These are phyloP conservation scores for Limanda limanda DNA, from an alignment of 2,113 vertebrate species.

Conservation along the genomic window DNA sequence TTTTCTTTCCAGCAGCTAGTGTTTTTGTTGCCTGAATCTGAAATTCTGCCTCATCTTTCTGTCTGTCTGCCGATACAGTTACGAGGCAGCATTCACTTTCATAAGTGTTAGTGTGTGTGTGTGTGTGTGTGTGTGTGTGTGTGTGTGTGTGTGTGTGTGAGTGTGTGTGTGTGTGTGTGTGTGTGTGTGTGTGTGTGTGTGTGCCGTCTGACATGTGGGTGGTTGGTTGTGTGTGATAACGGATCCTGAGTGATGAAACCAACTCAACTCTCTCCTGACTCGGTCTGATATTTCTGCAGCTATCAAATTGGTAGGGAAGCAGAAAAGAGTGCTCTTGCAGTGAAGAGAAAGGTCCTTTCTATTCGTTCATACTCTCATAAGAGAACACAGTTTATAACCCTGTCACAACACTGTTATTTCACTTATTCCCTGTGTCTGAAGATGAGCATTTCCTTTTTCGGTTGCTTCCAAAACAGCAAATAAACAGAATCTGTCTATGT, in stretches of 20 bases:
- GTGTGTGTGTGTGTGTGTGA: not conserved
- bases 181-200: constrained; percentile 27
- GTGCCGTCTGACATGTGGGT: constrained; percentile 27
- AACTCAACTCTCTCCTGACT: not conserved
- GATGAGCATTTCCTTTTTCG: not conserved
- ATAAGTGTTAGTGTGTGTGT: constrained; percentile 25
- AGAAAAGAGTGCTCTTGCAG: not conserved
- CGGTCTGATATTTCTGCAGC: not conserved
- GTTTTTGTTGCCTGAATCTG: not conserved
- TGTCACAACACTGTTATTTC: not conserved
- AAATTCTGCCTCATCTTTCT: constrained; percentile 17
- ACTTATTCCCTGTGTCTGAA: not conserved
- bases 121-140: not conserved
- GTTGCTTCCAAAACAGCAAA: no score
- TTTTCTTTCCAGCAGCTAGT: not conserved
- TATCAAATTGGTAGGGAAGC: constrained; percentile 20
- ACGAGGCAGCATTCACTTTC: constrained; percentile 3
- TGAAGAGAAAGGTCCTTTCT: not conserved
- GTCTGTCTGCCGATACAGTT: constrained; percentile 37
- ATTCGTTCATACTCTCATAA: not conserved
- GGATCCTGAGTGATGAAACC: constrained; percentile 40
- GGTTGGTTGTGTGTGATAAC: constrained; percentile 40
- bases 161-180: no score
- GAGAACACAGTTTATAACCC: no score
- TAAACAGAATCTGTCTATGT: no score